phyloP scores from a whole-genome alignment of 2,888 invertebrate species.

The Lasius fuliginosus region DNA sequence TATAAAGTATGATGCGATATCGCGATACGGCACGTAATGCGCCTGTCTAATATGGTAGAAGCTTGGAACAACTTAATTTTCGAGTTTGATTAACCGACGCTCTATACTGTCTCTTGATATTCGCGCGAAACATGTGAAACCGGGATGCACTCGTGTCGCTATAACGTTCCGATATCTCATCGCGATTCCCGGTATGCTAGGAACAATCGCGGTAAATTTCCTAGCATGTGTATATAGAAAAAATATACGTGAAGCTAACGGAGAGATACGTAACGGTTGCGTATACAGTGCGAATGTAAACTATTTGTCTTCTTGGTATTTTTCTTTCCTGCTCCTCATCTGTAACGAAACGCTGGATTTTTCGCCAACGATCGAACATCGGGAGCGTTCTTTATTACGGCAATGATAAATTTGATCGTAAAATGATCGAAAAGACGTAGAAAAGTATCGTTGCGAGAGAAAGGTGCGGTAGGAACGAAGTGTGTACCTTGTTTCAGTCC shows the following conservation, averaged over 20 bases:
- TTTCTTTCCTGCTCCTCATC: not conserved
- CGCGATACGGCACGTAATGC: slow-evolving; percentile 36
- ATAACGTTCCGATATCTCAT: not conserved
- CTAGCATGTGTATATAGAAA: slow-evolving; percentile 15
- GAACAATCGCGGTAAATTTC: slow-evolving; percentile 33
- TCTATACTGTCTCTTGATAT: not conserved
- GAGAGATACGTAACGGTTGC: slow-evolving; percentile 18
- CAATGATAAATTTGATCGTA: slow-evolving; percentile 3
- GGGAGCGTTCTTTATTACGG: not conserved
- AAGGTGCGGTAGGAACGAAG: not conserved
- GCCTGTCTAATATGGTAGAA: slow-evolving; percentile 12
- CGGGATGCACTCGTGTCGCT: not conserved
- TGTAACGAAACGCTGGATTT: not conserved
- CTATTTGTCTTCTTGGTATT: not conserved
- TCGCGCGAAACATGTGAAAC: not conserved
- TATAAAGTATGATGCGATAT: not conserved
- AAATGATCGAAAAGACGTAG: not conserved
- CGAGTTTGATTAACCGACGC: slow-evolving; percentile 47
- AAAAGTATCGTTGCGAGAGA: not conserved
- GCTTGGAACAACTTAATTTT: slow-evolving; percentile 52
- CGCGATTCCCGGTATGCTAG: slow-evolving; percentile 11
- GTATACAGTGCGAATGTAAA: slow-evolving; percentile 32
- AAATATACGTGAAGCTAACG: slow-evolving; percentile 38
- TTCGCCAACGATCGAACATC: not conserved
- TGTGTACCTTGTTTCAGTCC: slow-evolving; percentile 39